A percentile compares a stretch with the other conserved stretches of the same genome.
Conservation (phyloP, 2,888 invertebrate genomes). For the Diaprepes abbreviatus region DNA sequence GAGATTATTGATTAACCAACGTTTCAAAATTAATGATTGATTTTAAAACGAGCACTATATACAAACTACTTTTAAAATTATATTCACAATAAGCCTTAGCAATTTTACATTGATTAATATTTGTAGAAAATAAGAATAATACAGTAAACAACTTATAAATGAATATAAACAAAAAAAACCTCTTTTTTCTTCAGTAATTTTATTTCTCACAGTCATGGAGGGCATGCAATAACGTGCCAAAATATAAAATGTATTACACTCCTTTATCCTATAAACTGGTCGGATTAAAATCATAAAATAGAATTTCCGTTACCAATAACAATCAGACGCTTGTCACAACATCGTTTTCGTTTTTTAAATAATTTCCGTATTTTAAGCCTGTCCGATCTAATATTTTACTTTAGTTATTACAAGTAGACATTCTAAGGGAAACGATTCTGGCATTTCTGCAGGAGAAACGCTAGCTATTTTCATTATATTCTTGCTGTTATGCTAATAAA, state of each 20-base stretch:
- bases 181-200: too few species aligned
- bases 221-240: conserved; percentile 20
- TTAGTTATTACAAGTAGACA: conserved; percentile 32
- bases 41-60: too few species aligned
- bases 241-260: conserved; percentile 20
- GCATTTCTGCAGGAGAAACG: conserved; percentile 37
- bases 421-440: conserved; percentile 35
- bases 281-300: conserved; percentile 40
- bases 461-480: conserved; percentile 27
- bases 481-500: conserved; percentile 41
- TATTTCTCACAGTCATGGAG: conserved; percentile 21
- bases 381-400: conserved; percentile 41
- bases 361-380: conserved; percentile 29
- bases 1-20: too few species aligned
- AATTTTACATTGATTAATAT: too few species aligned
- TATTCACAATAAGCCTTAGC: too few species aligned
- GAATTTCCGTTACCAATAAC: conserved; percentile 44
- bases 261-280: conserved; percentile 28
- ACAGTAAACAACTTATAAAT: too few species aligned
- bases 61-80: too few species aligned
- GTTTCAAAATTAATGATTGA: too few species aligned
- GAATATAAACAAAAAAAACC: too few species aligned
- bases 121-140: too few species aligned
- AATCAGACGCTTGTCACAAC: conserved; percentile 40
- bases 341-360: conserved; percentile 36